phyloP scores from a whole-genome alignment of 2,888 invertebrate genomes.

The Polyploca ridens region DNA sequence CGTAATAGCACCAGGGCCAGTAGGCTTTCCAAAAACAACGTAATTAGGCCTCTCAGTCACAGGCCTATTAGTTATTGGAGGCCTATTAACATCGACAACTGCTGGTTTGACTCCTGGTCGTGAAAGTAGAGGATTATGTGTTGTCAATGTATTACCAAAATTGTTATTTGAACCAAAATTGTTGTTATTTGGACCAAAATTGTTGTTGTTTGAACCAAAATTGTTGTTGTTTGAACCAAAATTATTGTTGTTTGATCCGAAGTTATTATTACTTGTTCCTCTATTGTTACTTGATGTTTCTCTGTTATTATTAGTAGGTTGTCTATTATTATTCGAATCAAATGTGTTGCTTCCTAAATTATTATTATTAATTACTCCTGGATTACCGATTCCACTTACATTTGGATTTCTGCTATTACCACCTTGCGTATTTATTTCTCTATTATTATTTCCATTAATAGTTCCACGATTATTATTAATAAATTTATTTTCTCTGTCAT shows the following conservation, averaged over 20 bases:
- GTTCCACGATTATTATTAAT: conserved; percentile 9
- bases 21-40: conserved; percentile 28
- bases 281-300: conserved; percentile 11
- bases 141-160: conserved; percentile 31
- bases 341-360: not conserved
- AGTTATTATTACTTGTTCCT: not conserved
- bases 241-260: not conserved
- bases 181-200: not conserved
- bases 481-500: conserved; percentile 14
- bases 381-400: conserved; percentile 20
- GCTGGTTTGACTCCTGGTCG: conserved; percentile 65
- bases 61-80: conserved; percentile 70
- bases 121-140: conserved; percentile 42
- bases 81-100: conserved; percentile 47
- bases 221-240: conserved; percentile 20
- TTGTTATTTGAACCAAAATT: conserved; percentile 24
- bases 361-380: conserved; percentile 10
- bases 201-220: not conserved
- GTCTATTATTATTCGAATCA: not conserved
- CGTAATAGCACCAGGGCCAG: conserved; percentile 31
- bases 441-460: conserved; percentile 12
- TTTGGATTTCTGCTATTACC: conserved; percentile 20
- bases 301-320: conserved; percentile 15
- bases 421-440: conserved; percentile 20
- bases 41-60: conserved; percentile 30